Evolutionary conservation across 2,113 vertebrate species (phyloP).

Genomic region (Otis tarda): DNA sequence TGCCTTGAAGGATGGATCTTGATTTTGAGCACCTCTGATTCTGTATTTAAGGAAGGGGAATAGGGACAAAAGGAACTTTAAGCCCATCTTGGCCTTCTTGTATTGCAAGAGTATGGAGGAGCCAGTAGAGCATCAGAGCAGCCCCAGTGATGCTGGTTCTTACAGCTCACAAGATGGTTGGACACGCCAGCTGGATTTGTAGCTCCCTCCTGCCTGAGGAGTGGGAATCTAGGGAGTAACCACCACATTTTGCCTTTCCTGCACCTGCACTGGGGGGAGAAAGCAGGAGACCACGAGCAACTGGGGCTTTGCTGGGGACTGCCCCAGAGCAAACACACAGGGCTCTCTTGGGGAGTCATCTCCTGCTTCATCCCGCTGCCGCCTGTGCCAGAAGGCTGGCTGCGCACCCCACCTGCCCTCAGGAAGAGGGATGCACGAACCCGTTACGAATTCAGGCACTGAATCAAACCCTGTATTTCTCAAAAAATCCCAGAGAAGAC

Average conservation of each 20-base stretch:
- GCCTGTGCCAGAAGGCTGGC: neutral
- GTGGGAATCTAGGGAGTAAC: neutral
- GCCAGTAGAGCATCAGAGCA: neutral
- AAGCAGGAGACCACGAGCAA: neutral
- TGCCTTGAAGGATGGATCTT: neutral
- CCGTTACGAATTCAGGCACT: neutral
- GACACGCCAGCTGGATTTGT: neutral
- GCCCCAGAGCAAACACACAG: neutral
- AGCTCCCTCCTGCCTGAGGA: neutral
- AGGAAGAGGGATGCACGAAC: neutral
- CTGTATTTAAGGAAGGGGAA: neutral
- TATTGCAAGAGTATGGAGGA: neutral
- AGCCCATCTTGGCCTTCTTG: neutral
- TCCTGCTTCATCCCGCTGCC: neutral
- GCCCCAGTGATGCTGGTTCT: neutral
- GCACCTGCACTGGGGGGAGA: neutral
- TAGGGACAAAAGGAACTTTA: neutral
- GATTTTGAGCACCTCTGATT: neutral
- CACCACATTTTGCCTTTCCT: neutral
- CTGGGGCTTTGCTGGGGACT: neutral
- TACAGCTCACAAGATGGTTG: neutral
- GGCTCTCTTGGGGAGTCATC: fast-evolving
- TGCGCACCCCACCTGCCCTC: neutral
- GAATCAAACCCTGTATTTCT: neutral
- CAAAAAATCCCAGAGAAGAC: neutral